Base-by-base conservation (phyloP, 92 coral and sea anemone genomes). In the Parazoanthus atlanticus region DNA sequence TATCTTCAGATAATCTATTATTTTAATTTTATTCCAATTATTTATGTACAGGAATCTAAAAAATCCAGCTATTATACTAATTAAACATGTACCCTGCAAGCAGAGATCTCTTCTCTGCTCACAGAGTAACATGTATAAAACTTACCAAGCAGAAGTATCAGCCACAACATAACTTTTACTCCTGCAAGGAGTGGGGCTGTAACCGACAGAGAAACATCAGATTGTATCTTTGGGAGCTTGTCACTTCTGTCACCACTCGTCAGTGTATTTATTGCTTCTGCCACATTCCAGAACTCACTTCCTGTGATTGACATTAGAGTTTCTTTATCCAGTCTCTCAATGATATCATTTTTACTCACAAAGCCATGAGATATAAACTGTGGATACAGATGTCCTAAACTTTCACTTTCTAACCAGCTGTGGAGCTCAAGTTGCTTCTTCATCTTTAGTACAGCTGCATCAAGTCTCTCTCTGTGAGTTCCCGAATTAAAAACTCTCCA, bases 361-460 rank as follows among this genome's bases (percentile, higher is more conserved):
- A 86, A 46, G 4, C 89, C 89, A 74, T 76, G 82, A 15, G 83
- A 75, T 8, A 74, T 33, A 74, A 86, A 77, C 28, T 52, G 75
- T 33, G 82, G 25, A 76, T 75, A 86, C 13, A 86, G 65, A 56
- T 77, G 56, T 19, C 83, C 91, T 12, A 94, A 66, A 21, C 85
- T 89, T 85, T 90, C 88, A 16, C 52, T 78, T 79, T 88, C 89
- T 3, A 94, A 79, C 94, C 96, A 94, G 58, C 32, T 15, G 29
- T 36, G 78, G 28, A 91, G 71, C 8, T 64, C 41, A 21, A 91
- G 52, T 43, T 89, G 89, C 29, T 89, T 65, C 52, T 91, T 85
- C 86, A 91, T 77, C 81, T 85, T 91, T 26, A 52, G 15, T 3
- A 91, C 89, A 65, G 79, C 81, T 84, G 75, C 61, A 70, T 64